Evolutionary conservation across 2,888 invertebrate species (phyloP), one percentile per base, ranked within the genome.

Genomic region (Andrena fulva): DNA sequence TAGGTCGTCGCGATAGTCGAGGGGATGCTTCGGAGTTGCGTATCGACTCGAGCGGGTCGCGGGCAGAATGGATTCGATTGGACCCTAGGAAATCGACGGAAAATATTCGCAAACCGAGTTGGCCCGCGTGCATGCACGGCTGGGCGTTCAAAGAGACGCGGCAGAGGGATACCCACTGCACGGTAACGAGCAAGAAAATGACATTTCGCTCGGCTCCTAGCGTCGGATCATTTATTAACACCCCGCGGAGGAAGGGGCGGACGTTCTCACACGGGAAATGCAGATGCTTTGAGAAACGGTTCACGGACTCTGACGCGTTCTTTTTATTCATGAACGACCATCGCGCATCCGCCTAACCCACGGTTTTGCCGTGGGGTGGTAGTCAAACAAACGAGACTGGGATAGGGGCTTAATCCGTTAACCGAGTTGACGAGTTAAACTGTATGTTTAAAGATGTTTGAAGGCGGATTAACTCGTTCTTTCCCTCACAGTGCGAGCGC

Each of bases 121-220:
- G 6, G 50, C 20, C 31, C 27, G 5, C 20, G 16, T 52, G 35
- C 54, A 42, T 20, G 12, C 27, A 12, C 16, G 24, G 35, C 29
- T 4, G 33, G 27, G 27, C 16, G 27, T n/a, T 63, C 62, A 56
- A 48, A 54, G 75, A 62, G 31, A n/a, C 42, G n/a, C 42, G 63
- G 31, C 35, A 7, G 5, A 8, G 56, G 27, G 27, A 56, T 48
- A 29, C 8, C 20, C 10, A 4, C 20, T 35, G 35, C 42, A 2
- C 35, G 10, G n/a, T 73, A 59, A 66, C 67, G 67, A 67, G 31
- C 42, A 59, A 59, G 54, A 10, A 67, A 59, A 59, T 59, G 16
- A 42, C 56, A 20, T 56, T 56, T 8, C 66, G n/a, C 64, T 20
- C 12, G 42, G 20, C 27, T 27, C 33, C 4, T 6, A 12, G 27